phyloP scores from a whole-genome alignment of 2,113 vertebrate species.

The Indri indri region DNA sequence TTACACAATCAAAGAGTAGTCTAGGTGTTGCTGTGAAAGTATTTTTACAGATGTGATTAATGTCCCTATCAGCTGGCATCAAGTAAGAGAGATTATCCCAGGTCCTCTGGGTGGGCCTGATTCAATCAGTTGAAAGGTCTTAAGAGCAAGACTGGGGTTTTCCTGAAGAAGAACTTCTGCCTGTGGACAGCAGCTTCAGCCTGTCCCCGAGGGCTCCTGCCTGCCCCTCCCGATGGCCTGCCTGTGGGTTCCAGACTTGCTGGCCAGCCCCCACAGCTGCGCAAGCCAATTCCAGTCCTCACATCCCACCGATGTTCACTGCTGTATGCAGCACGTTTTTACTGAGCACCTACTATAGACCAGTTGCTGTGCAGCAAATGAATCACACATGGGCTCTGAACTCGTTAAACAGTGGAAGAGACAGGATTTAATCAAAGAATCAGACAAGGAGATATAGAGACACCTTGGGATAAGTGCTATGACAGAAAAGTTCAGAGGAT shows the following conservation, averaged over 20 bases:
- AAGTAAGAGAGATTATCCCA: neutral
- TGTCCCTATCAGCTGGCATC: neutral
- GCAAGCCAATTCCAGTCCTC: neutral
- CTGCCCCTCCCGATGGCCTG: neutral
- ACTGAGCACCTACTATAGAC: neutral
- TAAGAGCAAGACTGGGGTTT: neutral
- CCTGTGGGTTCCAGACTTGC: neutral
- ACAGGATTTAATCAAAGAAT: neutral
- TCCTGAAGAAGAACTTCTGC: neutral
- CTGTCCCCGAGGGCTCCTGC: neutral
- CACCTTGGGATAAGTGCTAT: neutral
- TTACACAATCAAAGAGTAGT: neutral
- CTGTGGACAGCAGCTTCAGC: too few relatives aligned
- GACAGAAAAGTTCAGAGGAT: neutral
- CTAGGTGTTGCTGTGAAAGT: neutral
- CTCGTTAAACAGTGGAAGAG: neutral
- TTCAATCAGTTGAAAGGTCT: neutral
- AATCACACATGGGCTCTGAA: neutral
- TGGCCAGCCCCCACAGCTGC: too few relatives aligned
- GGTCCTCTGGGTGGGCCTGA: neutral
- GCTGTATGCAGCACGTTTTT: neutral
- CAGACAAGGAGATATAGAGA: neutral
- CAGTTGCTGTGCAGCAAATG: neutral
- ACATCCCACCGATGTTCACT: neutral
- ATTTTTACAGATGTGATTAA: neutral